These are phyloP conservation scores for Baccha elongata DNA, from an alignment of 2,888 invertebrate genomes.

Conservation along the genomic window DNA sequence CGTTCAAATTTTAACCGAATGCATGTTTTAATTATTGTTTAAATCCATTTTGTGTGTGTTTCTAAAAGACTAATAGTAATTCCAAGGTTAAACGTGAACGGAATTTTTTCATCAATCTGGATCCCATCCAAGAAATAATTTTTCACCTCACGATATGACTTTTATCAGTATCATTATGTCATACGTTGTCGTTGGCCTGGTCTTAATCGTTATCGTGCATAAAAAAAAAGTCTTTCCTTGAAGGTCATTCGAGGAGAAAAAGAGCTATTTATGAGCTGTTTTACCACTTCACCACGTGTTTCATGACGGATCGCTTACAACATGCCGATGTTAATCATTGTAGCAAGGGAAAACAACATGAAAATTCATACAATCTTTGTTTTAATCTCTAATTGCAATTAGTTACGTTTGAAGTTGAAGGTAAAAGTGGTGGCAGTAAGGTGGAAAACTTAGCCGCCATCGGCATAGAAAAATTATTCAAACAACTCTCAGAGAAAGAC, in stretches of 20 bases:
- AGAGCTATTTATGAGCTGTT: conserved; percentile 7
- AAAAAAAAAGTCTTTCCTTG: background rate
- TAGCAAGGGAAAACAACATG: conserved; percentile 23
- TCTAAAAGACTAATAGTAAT: no score
- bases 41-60: no score
- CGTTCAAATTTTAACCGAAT: no score
- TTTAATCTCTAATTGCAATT: conserved; percentile 51
- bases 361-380: conserved; percentile 39
- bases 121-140: background rate
- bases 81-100: no score
- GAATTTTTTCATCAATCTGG: no score
- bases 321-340: conserved; percentile 25
- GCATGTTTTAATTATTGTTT: no score
- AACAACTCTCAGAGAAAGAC: conserved; percentile 3
- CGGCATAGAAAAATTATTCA: conserved; percentile 22
- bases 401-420: conserved; percentile 22
- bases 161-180: conserved; percentile 31
- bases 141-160: conserved; percentile 19
- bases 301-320: conserved; percentile 10
- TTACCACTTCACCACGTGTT: conserved; percentile 4
- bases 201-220: background rate
- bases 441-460: no score
- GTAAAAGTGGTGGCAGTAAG: background rate
- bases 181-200: background rate
- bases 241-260: conserved; percentile 24